phyloP scores from a whole-genome alignment of 2,797 vertebrate species.

The Parotocinclus haroldoi region DNA sequence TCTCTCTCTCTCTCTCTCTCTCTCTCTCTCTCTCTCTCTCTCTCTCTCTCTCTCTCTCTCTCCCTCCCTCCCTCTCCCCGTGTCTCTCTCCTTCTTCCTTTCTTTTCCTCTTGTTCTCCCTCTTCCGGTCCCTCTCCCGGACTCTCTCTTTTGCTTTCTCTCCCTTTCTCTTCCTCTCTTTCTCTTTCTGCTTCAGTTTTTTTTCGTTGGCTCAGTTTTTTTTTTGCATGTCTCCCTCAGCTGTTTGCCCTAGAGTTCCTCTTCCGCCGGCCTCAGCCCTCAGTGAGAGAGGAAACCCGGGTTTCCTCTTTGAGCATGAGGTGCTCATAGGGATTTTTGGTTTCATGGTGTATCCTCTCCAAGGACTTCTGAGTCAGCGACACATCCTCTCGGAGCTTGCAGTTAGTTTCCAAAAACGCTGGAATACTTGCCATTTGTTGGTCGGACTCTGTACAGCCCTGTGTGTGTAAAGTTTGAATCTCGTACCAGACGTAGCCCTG shows the following conservation, averaged over 20 bases:
- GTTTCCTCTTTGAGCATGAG: slow-evolving; percentile 42
- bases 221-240: not conserved
- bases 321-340: slow-evolving; percentile 30
- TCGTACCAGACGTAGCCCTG: too few species aligned
- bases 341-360: slow-evolving; percentile 27
- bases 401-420: slow-evolving; percentile 6
- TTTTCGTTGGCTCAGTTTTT: not conserved
- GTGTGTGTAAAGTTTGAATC: too few species aligned
- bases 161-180: too few species aligned
- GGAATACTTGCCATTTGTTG: too few species aligned
- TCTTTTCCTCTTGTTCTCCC: too few species aligned
- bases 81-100: not conserved
- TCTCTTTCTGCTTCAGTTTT: slow-evolving; percentile 22
- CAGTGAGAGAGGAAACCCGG: slow-evolving; percentile 39
- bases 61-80: too few species aligned
- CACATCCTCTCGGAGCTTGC: slow-evolving; percentile 21
- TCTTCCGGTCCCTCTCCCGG: not conserved
- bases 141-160: too few species aligned
- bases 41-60: too few species aligned
- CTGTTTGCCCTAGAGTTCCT: slow-evolving; percentile 12
- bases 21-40: too few species aligned
- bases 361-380: slow-evolving; percentile 46
- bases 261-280: slow-evolving; percentile 7
- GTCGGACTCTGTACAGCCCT: too few species aligned
- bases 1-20: too few species aligned